These are phyloP conservation scores for Andinoacara biseriatus DNA, from an alignment of 2,113 vertebrate species.

Conservation along the genomic window DNA sequence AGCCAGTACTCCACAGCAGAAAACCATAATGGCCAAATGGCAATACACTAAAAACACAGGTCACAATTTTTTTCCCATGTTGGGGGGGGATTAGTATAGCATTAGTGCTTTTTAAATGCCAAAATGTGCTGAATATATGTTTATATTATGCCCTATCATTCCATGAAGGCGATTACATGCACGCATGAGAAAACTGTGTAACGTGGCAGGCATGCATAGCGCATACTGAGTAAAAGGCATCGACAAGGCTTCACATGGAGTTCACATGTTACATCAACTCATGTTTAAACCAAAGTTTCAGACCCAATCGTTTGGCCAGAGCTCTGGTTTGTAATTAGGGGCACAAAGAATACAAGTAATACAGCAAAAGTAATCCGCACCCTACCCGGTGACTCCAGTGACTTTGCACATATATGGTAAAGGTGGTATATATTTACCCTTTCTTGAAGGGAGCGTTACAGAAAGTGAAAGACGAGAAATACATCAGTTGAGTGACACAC, in stretches of 20 bases:
- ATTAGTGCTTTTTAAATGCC: conserved; percentile 44
- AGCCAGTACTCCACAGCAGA: neutral
- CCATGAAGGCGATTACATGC: neutral
- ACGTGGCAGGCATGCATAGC: neutral
- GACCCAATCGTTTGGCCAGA: neutral
- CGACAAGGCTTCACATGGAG: neutral
- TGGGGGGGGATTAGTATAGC: conserved; percentile 36
- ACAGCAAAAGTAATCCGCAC: neutral
- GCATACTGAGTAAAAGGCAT: neutral
- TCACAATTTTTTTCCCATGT: conserved; percentile 14
- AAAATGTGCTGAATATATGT: conserved; percentile 32
- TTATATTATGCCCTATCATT: conserved; percentile 32
- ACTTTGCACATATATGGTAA: neutral
- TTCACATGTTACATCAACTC: neutral
- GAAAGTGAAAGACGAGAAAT: neutral
- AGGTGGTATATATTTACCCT: neutral
- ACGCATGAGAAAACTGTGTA: neutral
- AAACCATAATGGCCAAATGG: neutral
- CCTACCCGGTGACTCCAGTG: neutral
- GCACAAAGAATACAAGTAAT: neutral
- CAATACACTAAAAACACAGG: neutral
- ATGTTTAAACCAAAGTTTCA: neutral
- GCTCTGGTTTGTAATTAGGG: neutral
- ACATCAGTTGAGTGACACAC: neutral
- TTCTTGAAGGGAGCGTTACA: neutral